Base-by-base conservation (phyloP, 2,113 vertebrate genomes). In the Ardeotis arabs region DNA sequence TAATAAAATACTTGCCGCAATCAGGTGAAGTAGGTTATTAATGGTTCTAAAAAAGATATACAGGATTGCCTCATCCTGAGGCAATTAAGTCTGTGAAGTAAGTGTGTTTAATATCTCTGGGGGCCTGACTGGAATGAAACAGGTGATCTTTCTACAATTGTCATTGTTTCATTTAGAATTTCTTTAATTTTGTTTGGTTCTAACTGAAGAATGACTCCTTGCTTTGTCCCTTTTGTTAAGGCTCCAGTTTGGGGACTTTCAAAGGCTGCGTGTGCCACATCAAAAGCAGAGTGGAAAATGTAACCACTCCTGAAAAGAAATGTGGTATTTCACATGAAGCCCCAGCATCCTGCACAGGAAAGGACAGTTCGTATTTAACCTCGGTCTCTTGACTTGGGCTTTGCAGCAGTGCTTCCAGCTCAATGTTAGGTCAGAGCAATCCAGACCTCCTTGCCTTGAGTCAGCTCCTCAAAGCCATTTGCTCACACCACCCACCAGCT, bases 21-120 rank as follows among this genome's bases (percentile, higher is more conserved):
- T 98, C 98, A 98, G 98, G 98, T 98, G 98, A 98, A 98, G 98
- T 98, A 98, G 97, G 96, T 98, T 98, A 98, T 98, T 98, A 98
- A 98, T 98, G 98, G 97, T 97, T 97, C 98, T 98, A 97, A 98
- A 97, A 97, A 97, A 98, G 98, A 98, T 96, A 97, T 97, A 97
- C 94, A 97, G 98, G 96, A 98, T 97, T 98, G 97, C 98, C 97
- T 98, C 98, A 98, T 98, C 98, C 97, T 97, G 98, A 97, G 98
- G 94, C 97, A 98, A 98, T 98, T 98, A 98, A 97, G 96, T 90
- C 96, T 97, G 96, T 84, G 92, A 97, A 97, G 94, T 97, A 97
- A 98, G 91, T 96, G 96, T 97, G 92, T 98, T 98, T 97, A 96
- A 97, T 96, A 97, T 98, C 97, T 97, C 97, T 88, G 75, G 96